These are phyloP conservation scores for Leptocoma aspasia DNA, from an alignment of 2,113 vertebrate species.

Conservation along the genomic window DNA sequence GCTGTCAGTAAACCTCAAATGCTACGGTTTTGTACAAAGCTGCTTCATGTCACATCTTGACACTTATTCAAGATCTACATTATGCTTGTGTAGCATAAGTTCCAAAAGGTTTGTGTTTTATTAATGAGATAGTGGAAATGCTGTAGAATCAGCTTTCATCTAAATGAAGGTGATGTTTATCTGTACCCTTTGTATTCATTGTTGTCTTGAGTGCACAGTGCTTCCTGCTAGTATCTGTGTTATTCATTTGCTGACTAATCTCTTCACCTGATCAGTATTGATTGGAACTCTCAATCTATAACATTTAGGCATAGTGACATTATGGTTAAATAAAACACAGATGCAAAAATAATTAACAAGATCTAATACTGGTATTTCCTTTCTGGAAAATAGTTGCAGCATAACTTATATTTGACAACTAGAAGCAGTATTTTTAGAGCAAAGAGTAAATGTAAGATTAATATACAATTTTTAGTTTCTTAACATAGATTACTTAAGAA, in stretches of 20 bases:
- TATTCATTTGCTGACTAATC: slow-evolving; percentile 76
- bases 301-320: slow-evolving; percentile 68
- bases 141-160: slow-evolving; percentile 69
- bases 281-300: slow-evolving; percentile 72
- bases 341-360: slow-evolving; percentile 68
- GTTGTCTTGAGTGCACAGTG: slow-evolving; percentile 58
- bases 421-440: slow-evolving; percentile 65
- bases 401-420: slow-evolving; percentile 43
- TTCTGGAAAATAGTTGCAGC: slow-evolving; percentile 23
- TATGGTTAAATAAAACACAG: slow-evolving; percentile 68
- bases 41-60: slow-evolving; percentile 17
- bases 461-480: slow-evolving; percentile 78
- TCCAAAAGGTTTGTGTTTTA: slow-evolving; percentile 62
- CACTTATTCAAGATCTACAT: slow-evolving; percentile 18
- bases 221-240: slow-evolving; percentile 64
- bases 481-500: slow-evolving; percentile 88
- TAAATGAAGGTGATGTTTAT: slow-evolving; percentile 74
- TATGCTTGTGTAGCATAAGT: background rate
- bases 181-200: slow-evolving; percentile 63
- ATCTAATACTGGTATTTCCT: slow-evolving; percentile 31
- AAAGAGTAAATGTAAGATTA: slow-evolving; percentile 78
- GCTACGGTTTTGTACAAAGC: background rate
- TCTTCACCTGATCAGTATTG: slow-evolving; percentile 77
- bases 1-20: background rate
- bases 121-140: slow-evolving; percentile 62